Conservation (phyloP, 2,888 invertebrate species). For the Hydriomena furcata region DNA sequence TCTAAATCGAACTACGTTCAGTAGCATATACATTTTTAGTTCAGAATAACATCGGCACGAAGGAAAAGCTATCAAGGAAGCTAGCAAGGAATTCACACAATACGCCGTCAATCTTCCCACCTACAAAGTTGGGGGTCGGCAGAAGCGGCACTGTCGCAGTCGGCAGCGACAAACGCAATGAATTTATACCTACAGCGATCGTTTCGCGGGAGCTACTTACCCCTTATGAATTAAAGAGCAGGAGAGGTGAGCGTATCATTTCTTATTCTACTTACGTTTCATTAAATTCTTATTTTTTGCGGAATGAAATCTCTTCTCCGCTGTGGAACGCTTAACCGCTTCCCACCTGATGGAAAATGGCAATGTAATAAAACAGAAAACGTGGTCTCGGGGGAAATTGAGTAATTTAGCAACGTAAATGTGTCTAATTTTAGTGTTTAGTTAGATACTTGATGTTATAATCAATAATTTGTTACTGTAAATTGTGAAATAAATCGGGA, state of each 20-base stretch:
- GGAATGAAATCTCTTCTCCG: neutral
- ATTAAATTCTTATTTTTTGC: constrained; percentile 24
- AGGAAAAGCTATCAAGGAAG: constrained; percentile 75
- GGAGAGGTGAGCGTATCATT: constrained; percentile 52
- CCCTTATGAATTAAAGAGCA: constrained; percentile 54
- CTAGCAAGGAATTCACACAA: constrained; percentile 78
- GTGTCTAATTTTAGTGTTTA: neutral
- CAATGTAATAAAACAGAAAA: neutral
- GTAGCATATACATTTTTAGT: constrained; percentile 15
- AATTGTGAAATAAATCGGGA: no score
- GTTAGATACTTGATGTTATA: neutral
- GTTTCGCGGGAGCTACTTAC: constrained; percentile 68
- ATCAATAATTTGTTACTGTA: no score
- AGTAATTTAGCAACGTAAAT: neutral
- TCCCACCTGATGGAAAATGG: neutral
- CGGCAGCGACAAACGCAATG: constrained; percentile 84
- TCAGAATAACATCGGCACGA: constrained; percentile 82
- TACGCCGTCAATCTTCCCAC: constrained; percentile 78
- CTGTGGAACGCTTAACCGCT: neutral
- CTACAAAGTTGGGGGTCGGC: constrained; percentile 69
- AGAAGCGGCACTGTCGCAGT: constrained; percentile 81
- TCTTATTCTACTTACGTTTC: constrained; percentile 22
- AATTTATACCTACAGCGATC: constrained; percentile 77
- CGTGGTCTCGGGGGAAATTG: neutral
- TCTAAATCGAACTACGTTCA: neutral